Evolutionary conservation across 2,888 invertebrate species (phyloP), one percentile per base, ranked within the genome.

Genomic region (Uloborus plumipes): DNA sequence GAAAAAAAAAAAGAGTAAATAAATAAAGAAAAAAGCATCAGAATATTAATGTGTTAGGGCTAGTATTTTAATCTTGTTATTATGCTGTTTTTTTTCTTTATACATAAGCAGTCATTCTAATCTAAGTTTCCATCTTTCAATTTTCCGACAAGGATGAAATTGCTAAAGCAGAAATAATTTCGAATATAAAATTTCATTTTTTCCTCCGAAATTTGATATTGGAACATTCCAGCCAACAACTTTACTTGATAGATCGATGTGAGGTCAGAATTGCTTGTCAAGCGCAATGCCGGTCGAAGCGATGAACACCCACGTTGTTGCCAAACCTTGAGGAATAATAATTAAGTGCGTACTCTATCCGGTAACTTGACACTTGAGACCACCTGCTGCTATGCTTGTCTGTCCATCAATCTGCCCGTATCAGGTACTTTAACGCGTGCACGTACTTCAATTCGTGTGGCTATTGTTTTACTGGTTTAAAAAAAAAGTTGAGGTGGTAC

Each of bases 271-370:
- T 39, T 39, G 39, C 39, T 39, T 39, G 39, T 39, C 39, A 39
- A 39, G 18, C 55, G 20, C 55, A 55, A 18, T 55, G 18, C 55
- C 4, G 18, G 22, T n/a, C 65, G 65, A 74, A 66, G 66, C 74
- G 66, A 73, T 74, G 74, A 66, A 74, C 66, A 74, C 74, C 74
- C 74, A 66, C 66, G 55, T 39, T 16, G 66, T 16, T 50, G 15
- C 64, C 53, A 31, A 53, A 51, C 67, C 22, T 58, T 20, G 11
- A 22, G 49, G 59, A 74, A 74, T 74, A 31, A 66, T 66, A 74
- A 74, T 74, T 74, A 74, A 39, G 39, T 9, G 50, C 55, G 58
- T 73, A 47, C 50, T 64, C 58, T 58, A 20, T 31, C 49, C 58
- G n/a, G 51, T 55, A 64, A 64, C 66, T 74, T 65, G 74, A 65